Evolutionary conservation across 64 coral and sea anemone species (phyloP).

Genomic region (Actinia equina): DNA sequence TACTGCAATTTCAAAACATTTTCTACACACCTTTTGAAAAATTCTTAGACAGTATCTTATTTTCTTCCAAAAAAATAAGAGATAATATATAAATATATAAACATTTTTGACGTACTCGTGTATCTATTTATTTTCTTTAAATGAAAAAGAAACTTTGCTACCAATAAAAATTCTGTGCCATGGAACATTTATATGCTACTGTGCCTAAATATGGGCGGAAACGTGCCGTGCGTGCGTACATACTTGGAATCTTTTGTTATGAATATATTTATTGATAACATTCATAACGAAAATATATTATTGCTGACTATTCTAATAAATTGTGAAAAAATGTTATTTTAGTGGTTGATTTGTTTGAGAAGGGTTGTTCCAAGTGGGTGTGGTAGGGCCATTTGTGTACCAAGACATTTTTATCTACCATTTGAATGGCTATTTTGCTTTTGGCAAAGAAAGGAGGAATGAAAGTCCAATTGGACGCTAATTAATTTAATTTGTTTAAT

Average conservation of each 20-base stretch:
- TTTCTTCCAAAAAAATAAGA: constrained; percentile 28
- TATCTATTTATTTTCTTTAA: constrained; percentile 32
- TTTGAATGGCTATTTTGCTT: too few relatives aligned
- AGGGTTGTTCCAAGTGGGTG: too few relatives aligned
- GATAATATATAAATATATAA: constrained; percentile 10
- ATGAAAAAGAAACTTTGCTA: constrained; percentile 27
- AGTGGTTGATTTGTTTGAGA: too few relatives aligned
- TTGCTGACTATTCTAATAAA: constrained; percentile 25
- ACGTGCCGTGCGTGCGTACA: neutral
- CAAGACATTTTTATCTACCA: too few relatives aligned
- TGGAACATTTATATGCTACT: constrained; percentile 24
- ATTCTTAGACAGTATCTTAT: neutral
- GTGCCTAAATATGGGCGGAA: constrained; percentile 18
- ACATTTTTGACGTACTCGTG: constrained; percentile 10
- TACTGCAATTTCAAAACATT: constrained; percentile 7
- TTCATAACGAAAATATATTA: constrained; percentile 13
- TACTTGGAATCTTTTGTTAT: constrained; percentile 13
- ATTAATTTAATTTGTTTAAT: too few relatives aligned
- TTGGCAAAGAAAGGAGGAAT: too few relatives aligned
- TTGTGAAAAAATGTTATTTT: neutral
- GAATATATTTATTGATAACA: constrained; percentile 31
- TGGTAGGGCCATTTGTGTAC: too few relatives aligned
- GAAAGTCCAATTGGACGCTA: too few relatives aligned
- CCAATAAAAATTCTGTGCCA: constrained; percentile 2
- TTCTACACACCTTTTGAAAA: constrained; percentile 17